These are phyloP conservation scores for Pterocles burchelli DNA, from an alignment of 2,113 vertebrate species.

Conservation along the genomic window DNA sequence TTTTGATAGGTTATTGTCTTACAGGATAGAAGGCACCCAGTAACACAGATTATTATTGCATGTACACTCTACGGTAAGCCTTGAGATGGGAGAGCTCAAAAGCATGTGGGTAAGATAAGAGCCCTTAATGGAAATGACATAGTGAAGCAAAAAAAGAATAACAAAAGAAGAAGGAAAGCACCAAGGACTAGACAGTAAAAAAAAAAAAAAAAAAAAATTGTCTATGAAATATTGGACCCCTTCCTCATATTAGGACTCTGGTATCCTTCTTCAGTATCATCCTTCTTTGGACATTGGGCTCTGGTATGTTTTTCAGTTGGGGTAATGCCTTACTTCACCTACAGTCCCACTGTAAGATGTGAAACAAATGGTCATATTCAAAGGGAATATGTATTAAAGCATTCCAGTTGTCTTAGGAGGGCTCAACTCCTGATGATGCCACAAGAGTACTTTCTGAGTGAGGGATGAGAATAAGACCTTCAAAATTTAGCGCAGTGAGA, in stretches of 20 bases:
- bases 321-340: neutral
- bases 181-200: neutral
- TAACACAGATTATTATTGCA: neutral
- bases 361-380: neutral
- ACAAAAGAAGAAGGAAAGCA: conserved; percentile 24
- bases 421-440: neutral
- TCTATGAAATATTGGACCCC: neutral
- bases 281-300: neutral
- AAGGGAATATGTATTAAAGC: neutral
- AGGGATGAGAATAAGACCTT: conserved; percentile 9
- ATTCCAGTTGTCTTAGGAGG: neutral
- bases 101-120: neutral
- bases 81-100: neutral
- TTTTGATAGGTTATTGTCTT: neutral
- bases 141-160: neutral
- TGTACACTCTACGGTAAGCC: neutral
- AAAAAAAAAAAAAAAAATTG: neutral
- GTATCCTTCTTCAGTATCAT: neutral
- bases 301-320: neutral
- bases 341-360: neutral
- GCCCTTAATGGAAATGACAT: neutral
- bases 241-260: neutral
- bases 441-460: neutral
- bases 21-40: neutral
- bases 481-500: neutral